phyloP scores from a whole-genome alignment of 2,888 invertebrate genomes.

The Latrodectus hesperus region DNA sequence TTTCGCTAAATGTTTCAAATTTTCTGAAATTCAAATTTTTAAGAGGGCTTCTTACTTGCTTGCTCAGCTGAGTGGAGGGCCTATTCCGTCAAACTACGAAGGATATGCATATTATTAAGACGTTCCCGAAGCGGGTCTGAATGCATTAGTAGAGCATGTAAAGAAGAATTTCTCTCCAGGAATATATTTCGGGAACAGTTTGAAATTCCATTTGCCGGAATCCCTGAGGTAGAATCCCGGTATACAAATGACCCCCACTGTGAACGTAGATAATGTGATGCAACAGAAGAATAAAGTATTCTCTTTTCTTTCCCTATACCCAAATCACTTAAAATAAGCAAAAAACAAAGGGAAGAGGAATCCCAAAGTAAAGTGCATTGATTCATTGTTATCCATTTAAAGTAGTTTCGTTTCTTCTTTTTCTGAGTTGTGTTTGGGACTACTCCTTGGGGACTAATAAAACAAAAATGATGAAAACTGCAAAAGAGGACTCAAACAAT shows the following conservation, averaged over 20 bases:
- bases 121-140: conserved; percentile 41
- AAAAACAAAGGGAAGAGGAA: conserved; percentile 38
- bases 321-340: conserved; percentile 62
- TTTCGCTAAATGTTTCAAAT: conserved; percentile 47
- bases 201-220: conserved; percentile 65
- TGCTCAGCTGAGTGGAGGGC: background rate
- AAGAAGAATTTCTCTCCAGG: conserved; percentile 35
- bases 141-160: conserved; percentile 64
- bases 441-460: conserved; percentile 60
- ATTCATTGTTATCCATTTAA: conserved; percentile 69
- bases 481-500: conserved; percentile 49
- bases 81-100: conserved; percentile 9
- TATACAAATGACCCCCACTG: conserved; percentile 65
- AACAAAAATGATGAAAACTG: conserved; percentile 43
- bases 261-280: conserved; percentile 59
- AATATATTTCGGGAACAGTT: conserved; percentile 64
- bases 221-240: conserved; percentile 56
- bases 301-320: conserved; percentile 36
- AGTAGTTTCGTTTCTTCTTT: conserved; percentile 31
- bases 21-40: conserved; percentile 61
- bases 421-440: conserved; percentile 33
- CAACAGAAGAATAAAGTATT: conserved; percentile 50
- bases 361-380: conserved; percentile 36
- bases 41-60: conserved; percentile 23
- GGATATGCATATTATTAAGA: conserved; percentile 61